Conservation (phyloP, 2,113 vertebrate genomes). For the Triplophysa rosa region DNA sequence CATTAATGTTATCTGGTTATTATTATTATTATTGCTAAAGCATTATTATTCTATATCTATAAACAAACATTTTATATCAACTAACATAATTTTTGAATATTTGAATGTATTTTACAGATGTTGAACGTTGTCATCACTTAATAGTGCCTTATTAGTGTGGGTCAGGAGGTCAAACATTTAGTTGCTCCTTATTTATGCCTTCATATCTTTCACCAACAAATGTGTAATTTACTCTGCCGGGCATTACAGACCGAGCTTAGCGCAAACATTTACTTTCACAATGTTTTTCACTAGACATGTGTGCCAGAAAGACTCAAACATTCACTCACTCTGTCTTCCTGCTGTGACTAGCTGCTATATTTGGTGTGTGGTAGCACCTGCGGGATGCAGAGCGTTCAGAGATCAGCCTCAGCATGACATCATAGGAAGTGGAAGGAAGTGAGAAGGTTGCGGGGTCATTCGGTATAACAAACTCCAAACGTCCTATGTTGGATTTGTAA, state of each 20-base stretch:
- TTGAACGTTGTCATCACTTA: no score
- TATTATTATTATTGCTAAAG: no score
- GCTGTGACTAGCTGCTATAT: slow-evolving; percentile 10
- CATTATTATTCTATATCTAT: no score
- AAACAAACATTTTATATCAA: no score
- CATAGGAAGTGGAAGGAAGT: slow-evolving; percentile 20
- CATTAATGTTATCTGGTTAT: no score
- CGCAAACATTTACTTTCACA: slow-evolving; percentile 16
- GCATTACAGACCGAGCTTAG: neutral
- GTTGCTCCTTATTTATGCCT: slow-evolving; percentile 3
- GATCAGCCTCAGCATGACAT: slow-evolving; percentile 17
- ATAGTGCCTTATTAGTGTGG: no score
- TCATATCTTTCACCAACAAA: neutral
- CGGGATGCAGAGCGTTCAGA: neutral
- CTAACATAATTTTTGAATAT: no score
- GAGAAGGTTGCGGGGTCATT: neutral
- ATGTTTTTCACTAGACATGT: neutral
- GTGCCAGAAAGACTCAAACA: neutral
- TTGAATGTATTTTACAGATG: no score
- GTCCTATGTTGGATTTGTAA: no score
- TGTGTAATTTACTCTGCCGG: neutral
- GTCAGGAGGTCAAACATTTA: no score
- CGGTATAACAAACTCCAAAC: neutral
- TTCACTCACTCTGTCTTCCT: neutral
- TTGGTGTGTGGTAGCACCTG: slow-evolving; percentile 5